Conservation (phyloP, 2,797 vertebrate species). For the Anabas testudineus region DNA sequence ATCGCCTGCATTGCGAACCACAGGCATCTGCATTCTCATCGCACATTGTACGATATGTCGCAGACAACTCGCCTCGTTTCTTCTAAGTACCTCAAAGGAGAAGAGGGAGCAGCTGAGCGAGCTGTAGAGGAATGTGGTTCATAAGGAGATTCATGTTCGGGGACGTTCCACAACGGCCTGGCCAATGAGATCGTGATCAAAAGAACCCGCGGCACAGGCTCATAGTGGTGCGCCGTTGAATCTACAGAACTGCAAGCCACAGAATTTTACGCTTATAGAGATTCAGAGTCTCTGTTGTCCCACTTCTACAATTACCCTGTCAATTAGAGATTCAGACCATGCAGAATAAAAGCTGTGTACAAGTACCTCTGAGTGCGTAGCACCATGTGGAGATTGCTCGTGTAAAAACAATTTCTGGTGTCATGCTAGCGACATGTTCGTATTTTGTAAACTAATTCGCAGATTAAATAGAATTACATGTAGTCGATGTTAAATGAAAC, state of each 20-base stretch:
- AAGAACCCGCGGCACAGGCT: slow-evolving; percentile 86
- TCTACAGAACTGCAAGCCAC: slow-evolving; percentile 75
- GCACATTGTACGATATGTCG: not conserved
- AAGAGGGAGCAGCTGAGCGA: slow-evolving; percentile 84
- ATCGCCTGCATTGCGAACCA: too few species aligned
- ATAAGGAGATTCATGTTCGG: slow-evolving; percentile 89
- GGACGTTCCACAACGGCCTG: slow-evolving; percentile 89
- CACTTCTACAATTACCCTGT: slow-evolving; percentile 92
- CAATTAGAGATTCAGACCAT: slow-evolving; percentile 89
- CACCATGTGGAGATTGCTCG: too few species aligned
- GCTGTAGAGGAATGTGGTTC: slow-evolving; percentile 90
- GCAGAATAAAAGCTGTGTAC: slow-evolving; percentile 82
- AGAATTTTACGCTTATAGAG: slow-evolving; percentile 90
- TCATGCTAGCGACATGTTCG: too few species aligned
- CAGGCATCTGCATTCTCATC: too few species aligned
- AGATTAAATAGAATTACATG: slow-evolving; percentile 1
- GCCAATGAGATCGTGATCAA: slow-evolving; percentile 89
- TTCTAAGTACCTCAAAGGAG: slow-evolving; percentile 87
- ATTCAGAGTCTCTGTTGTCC: slow-evolving; percentile 87
- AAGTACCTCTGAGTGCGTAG: slow-evolving; percentile 85
- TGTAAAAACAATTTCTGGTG: too few species aligned
- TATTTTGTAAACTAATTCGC: slow-evolving; percentile 2
- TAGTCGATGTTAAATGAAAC: not conserved
- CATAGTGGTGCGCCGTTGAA: slow-evolving; percentile 85
- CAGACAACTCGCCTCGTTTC: not conserved